Evolutionary conservation across 2,888 invertebrate species (phyloP).

Genomic region (Eristalis tenax): DNA sequence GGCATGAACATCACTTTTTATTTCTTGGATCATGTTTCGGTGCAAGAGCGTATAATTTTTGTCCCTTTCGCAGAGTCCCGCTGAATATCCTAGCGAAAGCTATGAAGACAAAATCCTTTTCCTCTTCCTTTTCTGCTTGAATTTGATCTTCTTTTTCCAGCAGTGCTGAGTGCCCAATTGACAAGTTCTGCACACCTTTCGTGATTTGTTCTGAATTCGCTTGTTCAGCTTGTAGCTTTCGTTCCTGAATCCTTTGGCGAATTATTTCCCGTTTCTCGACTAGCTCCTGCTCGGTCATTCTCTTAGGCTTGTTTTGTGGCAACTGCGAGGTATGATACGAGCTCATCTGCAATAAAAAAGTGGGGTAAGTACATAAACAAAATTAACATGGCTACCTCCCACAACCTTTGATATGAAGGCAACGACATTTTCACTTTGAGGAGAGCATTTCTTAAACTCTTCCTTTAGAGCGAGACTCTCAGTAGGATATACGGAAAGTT

Average conservation of each 20-base stretch:
- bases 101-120: conserved; percentile 86
- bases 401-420: conserved; percentile 81
- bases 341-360: conserved; percentile 88
- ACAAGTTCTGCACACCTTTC: conserved; percentile 75
- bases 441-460: conserved; percentile 87
- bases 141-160: conserved; percentile 12
- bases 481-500: conserved; percentile 86
- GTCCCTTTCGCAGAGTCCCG: conserved; percentile 89
- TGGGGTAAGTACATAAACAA: neutral
- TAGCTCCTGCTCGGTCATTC: conserved; percentile 89
- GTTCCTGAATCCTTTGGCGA: conserved; percentile 85
- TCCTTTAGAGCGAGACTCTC: conserved; percentile 88
- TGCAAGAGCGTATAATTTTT: conserved; percentile 90
- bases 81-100: conserved; percentile 97
- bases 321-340: conserved; percentile 88
- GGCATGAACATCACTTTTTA: conserved; percentile 75
- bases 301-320: conserved; percentile 90
- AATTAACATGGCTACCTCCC: neutral
- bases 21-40: conserved; percentile 93
- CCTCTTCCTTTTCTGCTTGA: conserved; percentile 73
- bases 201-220: conserved; percentile 73
- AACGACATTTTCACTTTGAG: conserved; percentile 85
- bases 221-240: conserved; percentile 75
- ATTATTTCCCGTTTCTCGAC: conserved; percentile 86
- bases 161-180: neutral